These are phyloP conservation scores for Mobula hypostoma DNA, from an alignment of 2,113 vertebrate genomes.

Conservation along the genomic window DNA sequence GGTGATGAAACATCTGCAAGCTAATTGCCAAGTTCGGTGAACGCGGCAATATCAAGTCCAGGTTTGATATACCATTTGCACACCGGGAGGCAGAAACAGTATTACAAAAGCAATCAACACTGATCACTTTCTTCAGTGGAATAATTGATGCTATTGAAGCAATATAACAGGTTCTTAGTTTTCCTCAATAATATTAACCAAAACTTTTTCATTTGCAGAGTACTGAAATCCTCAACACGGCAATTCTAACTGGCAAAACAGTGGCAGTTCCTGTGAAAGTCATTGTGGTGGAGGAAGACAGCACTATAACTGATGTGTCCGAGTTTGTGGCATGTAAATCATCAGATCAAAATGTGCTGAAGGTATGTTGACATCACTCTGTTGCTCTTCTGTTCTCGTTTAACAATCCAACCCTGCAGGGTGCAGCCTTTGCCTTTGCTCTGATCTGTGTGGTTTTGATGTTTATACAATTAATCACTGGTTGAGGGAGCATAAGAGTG, in stretches of 20 bases:
- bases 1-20: no score
- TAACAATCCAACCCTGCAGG: neutral
- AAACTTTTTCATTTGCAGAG: slow-evolving; percentile 58
- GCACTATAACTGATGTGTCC: slow-evolving; percentile 72
- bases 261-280: slow-evolving; percentile 82
- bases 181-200: neutral
- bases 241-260: slow-evolving; percentile 79
- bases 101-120: neutral
- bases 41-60: neutral
- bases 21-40: no score
- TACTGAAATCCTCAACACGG: slow-evolving; percentile 85
- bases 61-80: neutral
- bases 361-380: slow-evolving; percentile 60
- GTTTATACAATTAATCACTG: slow-evolving; percentile 10
- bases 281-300: slow-evolving; percentile 73
- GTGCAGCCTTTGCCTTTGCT: neutral
- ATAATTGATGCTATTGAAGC: neutral
- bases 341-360: slow-evolving; percentile 77
- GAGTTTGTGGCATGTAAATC: slow-evolving; percentile 79
- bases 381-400: neutral
- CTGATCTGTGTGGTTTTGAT: neutral
- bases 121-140: neutral
- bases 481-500: neutral
- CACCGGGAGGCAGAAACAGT: neutral
- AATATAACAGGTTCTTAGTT: no score